phyloP scores from a whole-genome alignment of 30 jellyfish, hydroid and myxozoan genomes.

The Calvadosia cruxmelitensis region DNA sequence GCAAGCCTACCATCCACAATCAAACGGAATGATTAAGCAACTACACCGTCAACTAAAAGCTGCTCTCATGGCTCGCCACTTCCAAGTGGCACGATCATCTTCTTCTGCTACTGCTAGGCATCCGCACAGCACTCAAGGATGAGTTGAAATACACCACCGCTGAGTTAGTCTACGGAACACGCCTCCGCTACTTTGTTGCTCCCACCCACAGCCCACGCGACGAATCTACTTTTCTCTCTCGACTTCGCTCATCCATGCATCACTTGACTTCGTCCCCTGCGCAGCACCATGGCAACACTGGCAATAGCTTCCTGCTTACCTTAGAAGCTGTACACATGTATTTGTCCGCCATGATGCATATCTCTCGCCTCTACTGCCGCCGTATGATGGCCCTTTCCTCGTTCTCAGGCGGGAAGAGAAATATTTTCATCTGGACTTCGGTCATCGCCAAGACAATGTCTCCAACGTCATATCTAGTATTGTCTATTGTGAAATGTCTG shows the following conservation, averaged over 20 bases:
- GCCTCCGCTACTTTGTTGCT: slow-evolving; percentile 19
- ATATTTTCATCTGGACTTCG: too few species aligned
- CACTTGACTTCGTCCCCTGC: too few species aligned
- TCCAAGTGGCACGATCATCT: slow-evolving; percentile 21
- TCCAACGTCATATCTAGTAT: background rate
- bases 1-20: slow-evolving; percentile 28
- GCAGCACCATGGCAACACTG: too few species aligned
- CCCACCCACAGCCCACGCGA: too few species aligned
- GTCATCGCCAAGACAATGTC: background rate
- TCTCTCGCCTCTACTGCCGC: slow-evolving; percentile 1
- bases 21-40: slow-evolving; percentile 26
- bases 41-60: slow-evolving; percentile 28
- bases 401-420: too few species aligned
- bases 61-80: too few species aligned
- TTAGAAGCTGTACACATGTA: slow-evolving; percentile 25
- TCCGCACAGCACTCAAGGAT: slow-evolving; percentile 14
- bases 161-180: too few species aligned
- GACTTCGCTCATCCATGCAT: too few species aligned
- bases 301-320: slow-evolving; percentile 9
- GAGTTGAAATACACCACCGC: slow-evolving; percentile 15
- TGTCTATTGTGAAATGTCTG: background rate
- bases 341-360: slow-evolving; percentile 25
- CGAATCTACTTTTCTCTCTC: too few species aligned
- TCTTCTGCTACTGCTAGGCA: too few species aligned
- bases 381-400: too few species aligned